A percentile compares a stretch with the other conserved stretches of the same genome.
Conservation (phyloP, 1,140 invertebrate genomes). For the Episyrphus balteatus region DNA sequence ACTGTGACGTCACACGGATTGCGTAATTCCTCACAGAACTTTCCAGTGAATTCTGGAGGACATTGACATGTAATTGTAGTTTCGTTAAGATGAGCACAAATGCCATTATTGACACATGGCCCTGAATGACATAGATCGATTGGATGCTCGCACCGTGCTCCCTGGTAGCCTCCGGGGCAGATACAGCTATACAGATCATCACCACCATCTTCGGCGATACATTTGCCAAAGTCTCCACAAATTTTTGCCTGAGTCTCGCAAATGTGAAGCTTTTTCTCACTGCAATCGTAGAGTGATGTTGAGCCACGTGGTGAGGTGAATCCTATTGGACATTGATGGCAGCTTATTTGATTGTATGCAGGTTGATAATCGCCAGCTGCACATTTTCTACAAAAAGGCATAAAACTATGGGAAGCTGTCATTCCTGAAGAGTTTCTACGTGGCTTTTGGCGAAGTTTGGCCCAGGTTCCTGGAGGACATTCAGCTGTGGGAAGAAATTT, state of each 20-base stretch:
- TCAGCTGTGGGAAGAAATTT: too few relatives aligned
- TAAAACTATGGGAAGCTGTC: slow-evolving; percentile 20
- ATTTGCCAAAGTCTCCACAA: too few relatives aligned
- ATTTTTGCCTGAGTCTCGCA: too few relatives aligned
- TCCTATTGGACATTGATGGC: slow-evolving; percentile 42
- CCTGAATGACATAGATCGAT: slow-evolving; percentile 44
- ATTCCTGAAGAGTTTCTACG: slow-evolving; percentile 3
- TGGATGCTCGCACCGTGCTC: slow-evolving; percentile 36
- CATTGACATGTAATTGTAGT: slow-evolving; percentile 31
- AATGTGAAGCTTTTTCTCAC: too few relatives aligned
- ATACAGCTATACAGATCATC: too few relatives aligned
- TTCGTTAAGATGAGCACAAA: slow-evolving; percentile 29
- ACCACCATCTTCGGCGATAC: too few relatives aligned
- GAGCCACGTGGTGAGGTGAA: too few relatives aligned
- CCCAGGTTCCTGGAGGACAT: too few relatives aligned
- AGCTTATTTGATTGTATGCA: slow-evolving; percentile 44
- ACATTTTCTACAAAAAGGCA: slow-evolving; percentile 47
- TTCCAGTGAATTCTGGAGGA: slow-evolving; percentile 36
- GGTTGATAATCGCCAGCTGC: slow-evolving; percentile 49
- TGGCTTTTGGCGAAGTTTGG: too few relatives aligned
- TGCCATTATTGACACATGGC: slow-evolving; percentile 45
- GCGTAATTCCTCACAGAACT: slow-evolving; percentile 30
- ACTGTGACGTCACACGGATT: slow-evolving; percentile 41
- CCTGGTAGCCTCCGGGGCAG: slow-evolving; percentile 36
- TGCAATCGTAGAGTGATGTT: too few relatives aligned